Percentiles rank a stretch among this genome's conserved stretches.
These are phyloP conservation scores for Clitarchus hookeri DNA, from an alignment of 2,888 invertebrate genomes.

Conservation along the genomic window DNA sequence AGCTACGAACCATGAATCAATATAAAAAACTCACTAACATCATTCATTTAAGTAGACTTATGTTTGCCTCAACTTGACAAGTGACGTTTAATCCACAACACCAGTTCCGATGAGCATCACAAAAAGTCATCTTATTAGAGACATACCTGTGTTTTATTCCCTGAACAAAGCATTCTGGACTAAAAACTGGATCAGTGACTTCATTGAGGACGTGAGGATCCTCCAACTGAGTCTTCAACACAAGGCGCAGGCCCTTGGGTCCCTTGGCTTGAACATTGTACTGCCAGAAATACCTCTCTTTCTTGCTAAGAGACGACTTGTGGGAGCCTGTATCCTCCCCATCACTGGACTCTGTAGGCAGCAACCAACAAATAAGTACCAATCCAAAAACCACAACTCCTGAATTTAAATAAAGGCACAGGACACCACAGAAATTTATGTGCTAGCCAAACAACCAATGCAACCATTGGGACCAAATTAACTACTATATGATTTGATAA, in stretches of 20 bases:
- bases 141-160: slow-evolving; percentile 84
- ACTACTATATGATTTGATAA: no score
- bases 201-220: slow-evolving; percentile 92
- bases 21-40: no score
- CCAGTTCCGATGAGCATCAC: not conserved
- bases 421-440: no score
- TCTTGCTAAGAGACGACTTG: slow-evolving; percentile 58
- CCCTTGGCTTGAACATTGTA: slow-evolving; percentile 99
- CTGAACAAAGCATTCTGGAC: slow-evolving; percentile 86
- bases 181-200: slow-evolving; percentile 94
- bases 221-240: slow-evolving; percentile 81
- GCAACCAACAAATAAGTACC: not conserved
- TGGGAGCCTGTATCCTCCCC: slow-evolving; percentile 46
- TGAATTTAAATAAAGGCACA: not conserved
- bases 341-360: slow-evolving; percentile 51
- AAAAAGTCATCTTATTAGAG: slow-evolving; percentile 32
- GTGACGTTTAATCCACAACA: not conserved
- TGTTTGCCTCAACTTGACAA: no score
- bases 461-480: no score
- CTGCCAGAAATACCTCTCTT: slow-evolving; percentile 95
- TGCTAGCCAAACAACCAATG: no score
- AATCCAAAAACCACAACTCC: not conserved
- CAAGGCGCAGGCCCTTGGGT: slow-evolving; percentile 89
- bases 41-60: no score
- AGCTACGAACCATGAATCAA: no score